Evolutionary conservation across 1,140 invertebrate species (phyloP).

Genomic region (Drosophila subobscura): DNA sequence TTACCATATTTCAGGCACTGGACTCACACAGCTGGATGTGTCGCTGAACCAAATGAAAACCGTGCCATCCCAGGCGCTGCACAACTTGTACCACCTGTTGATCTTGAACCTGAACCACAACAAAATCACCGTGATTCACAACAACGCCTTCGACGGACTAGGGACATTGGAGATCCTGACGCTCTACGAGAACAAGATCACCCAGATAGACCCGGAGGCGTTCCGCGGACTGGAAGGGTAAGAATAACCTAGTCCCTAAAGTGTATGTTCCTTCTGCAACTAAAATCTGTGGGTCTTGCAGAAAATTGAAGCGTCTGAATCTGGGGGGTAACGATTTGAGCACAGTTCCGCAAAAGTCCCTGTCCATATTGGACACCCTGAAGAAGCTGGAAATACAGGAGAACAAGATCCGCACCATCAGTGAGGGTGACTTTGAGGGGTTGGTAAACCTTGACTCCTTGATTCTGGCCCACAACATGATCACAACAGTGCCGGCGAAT

Average conservation of each 20-base stretch:
- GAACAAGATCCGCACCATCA: slow-evolving; percentile 90
- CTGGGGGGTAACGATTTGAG: slow-evolving; percentile 92
- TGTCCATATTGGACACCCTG: slow-evolving; percentile 90
- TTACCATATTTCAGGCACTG: slow-evolving; percentile 87
- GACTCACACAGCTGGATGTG: slow-evolving; percentile 92
- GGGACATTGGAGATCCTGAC: slow-evolving; percentile 94
- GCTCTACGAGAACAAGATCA: slow-evolving; percentile 94
- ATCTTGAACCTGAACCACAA: slow-evolving; percentile 96
- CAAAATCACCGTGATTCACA: slow-evolving; percentile 90
- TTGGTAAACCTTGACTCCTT: slow-evolving; percentile 91
- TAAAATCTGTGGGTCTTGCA: slow-evolving; percentile 80
- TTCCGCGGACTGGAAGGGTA: slow-evolving; percentile 94
- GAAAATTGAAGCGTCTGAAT: slow-evolving; percentile 93
- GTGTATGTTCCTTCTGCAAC: background rate
- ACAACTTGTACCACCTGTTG: slow-evolving; percentile 91
- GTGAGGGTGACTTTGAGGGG: slow-evolving; percentile 92
- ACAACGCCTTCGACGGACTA: slow-evolving; percentile 91
- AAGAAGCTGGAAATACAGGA: slow-evolving; percentile 95
- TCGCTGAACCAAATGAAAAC: slow-evolving; percentile 90
- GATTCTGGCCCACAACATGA: slow-evolving; percentile 92
- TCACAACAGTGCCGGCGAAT: slow-evolving; percentile 89
- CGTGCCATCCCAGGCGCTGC: slow-evolving; percentile 91
- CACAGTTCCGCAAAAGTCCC: slow-evolving; percentile 89
- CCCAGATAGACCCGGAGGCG: slow-evolving; percentile 90
- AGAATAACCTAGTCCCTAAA: slow-evolving; percentile 57